Base-by-base conservation (phyloP, 2,797 vertebrate genomes). In the Gephyroberyx darwinii region DNA sequence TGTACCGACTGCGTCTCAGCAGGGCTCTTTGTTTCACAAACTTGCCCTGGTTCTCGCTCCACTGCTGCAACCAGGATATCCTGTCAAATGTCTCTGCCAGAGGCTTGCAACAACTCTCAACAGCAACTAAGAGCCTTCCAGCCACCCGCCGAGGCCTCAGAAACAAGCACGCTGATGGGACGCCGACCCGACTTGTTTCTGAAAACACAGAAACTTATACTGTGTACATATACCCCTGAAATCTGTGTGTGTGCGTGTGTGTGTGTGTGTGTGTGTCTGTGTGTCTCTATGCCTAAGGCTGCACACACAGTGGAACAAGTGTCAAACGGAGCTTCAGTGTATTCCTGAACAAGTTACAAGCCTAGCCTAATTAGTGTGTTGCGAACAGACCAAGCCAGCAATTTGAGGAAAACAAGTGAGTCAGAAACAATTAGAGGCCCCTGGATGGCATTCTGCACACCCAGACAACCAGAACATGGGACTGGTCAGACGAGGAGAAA, bases 51-150 rank as follows among this genome's bases (percentile, higher is more conserved):
- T 61, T 83, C 47, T 66, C 59, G 43, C 67, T 65, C 33, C 63
- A 50, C 81, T 74, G 69, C 78, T 64, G 77, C 75, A 91, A 90
- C 68, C 92, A 93, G 94, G 93, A 95, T 92, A 93, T 95, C 93
- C 94, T 94, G 93, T 94, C 84, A 82, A 86, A 86, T 19, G 69
- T 75, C 69, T 66, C 51, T 59, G 74, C 66, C 62, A 71, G 50
- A 70, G 58, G 30, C 62, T 76, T 20, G 2, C 48, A 64, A 66
- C 69, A 73, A 63, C 78, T 77, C 71, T 55, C 75, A 65, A 8
- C 69, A 78, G 76, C 82, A 64, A 39, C 75, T 70, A 65, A 64
- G 47, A 83, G 69, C 13, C 26, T 55, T 50, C 13, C 26, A 5
- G 72, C 62, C 72, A 33, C 71, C 61, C 0, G 43, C 78, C 30